phyloP scores from a whole-genome alignment of 37 sponge, comb jelly and placozoan genomes.

The Cliona cf. orientalis region DNA sequence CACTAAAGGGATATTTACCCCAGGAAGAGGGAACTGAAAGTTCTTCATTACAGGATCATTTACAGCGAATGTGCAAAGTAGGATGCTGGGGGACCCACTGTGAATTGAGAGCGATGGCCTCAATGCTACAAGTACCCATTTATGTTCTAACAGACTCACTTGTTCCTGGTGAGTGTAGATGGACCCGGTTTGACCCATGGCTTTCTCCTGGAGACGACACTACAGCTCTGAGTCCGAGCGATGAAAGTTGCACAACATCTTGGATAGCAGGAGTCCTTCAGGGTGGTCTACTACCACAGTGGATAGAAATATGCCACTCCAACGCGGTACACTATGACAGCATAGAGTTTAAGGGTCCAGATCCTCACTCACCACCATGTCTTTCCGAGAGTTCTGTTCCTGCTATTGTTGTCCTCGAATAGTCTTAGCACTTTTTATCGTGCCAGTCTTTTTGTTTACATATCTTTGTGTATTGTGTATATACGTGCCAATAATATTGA shows the following conservation, averaged over 20 bases:
- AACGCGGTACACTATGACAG: not conserved
- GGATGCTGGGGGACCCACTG: not conserved
- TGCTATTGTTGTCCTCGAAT: not conserved
- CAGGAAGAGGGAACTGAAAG: not conserved
- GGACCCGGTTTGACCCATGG: not conserved
- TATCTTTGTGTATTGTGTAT: not conserved
- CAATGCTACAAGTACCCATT: not conserved
- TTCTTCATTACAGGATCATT: not conserved
- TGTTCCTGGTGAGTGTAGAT: not conserved
- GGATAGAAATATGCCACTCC: not conserved
- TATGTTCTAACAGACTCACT: conserved; percentile 4
- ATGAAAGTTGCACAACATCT: too few species aligned
- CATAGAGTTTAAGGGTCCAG: not conserved
- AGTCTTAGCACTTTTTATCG: not conserved
- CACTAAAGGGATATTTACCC: not conserved
- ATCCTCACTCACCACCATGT: not conserved
- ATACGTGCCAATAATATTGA: not conserved
- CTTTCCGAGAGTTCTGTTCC: not conserved
- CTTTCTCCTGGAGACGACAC: too few species aligned
- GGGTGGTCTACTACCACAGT: not conserved
- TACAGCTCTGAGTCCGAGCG: too few species aligned
- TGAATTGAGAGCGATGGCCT: not conserved
- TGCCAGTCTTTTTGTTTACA: not conserved
- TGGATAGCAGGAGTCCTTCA: not conserved
- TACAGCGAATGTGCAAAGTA: not conserved